Base-by-base conservation (phyloP, 2,797 vertebrate species). In the Fistularia commersonii region DNA sequence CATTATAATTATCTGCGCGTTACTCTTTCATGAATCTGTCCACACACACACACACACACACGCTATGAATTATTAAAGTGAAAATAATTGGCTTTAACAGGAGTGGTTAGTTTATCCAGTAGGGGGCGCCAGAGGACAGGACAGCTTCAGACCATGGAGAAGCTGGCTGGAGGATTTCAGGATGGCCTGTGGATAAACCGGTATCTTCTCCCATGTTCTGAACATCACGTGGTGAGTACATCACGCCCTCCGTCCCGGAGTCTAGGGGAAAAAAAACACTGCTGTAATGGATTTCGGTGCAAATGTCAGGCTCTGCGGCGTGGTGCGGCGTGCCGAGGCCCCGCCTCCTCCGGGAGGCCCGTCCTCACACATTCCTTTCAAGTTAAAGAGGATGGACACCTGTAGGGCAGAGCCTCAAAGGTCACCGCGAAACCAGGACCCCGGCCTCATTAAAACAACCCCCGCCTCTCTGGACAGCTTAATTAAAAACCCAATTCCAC, bases 301-400 rank as follows among this genome's bases (percentile, higher is more conserved):
- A 83, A 86, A 86, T 84, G 80, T 82, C 76, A 83, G 5, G 2
- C 69, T 57, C 54, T 56, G 55, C 58, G n/a, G n/a, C n/a, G n/a
- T n/a, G 55, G 53, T 52, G 58, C 43, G 49, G 45, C 69, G 31
- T 45, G 39, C 62, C 35, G 61, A 74, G 62, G 70, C 45, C 41
- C 48, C 69, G 57, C 57, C 69, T 75, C 63, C 64, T 46, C 48
- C 66, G 64, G 69, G 64, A 48, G 54, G 32, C 67, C 71, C 65
- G 67, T 62, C 68, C 65, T 59, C 65, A 71, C 81, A 80, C 59
- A 54, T 77, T 67, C 63, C 71, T 86, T 84, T 84, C 64, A 81
- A 85, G 78, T 79, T 54, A n/a, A n/a, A 48, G 80, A 82, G 81
- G 81, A 84, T 81, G 78, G 79, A 84, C 83, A 77, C 85, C 86